Base-by-base conservation (phyloP, 2,113 vertebrate genomes). In the Engraulis encrasicolus region DNA sequence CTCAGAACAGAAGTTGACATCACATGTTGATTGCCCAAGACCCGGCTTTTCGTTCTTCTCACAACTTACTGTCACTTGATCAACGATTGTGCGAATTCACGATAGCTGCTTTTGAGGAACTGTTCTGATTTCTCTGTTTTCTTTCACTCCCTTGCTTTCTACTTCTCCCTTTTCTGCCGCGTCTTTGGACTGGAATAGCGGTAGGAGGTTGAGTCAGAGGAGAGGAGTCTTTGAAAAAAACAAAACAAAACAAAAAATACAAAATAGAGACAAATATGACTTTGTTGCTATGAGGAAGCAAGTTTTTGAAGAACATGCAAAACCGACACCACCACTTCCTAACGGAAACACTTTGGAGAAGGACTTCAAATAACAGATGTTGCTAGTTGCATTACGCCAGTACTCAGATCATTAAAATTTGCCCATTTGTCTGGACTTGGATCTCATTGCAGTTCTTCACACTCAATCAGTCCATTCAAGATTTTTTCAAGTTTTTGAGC, bases 251-350 rank as follows among this genome's bases (percentile, higher is more conserved):
- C n/a, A n/a, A n/a, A n/a, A 17, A 34, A 34, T 14, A 74, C 66
- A 74, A 74, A 74, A 74, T 9, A 74, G 66, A 14, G 14, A 74
- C 31, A 74, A 36, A 74, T 34, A 74, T 74, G n/a, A n/a, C n/a
- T n/a, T 31, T 74, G 66, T 74, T 74, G 66, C 66, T 74, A 74
- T 74, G 66, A 74, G 66, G 58, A 66, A 66, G 66, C 34, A 17
- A 14, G n/a, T n/a, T 74, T 74, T 74, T 34, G 66, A 34, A 74
- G 66, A 74, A 34, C 27, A 74, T 17, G 31, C 27, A 74, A 74
- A 31, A 12, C 27, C 9, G 2, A 17, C 11, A 74, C 66, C 11
- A 74, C 66, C 66, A 74, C 66, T 74, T 74, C 66, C 66, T 74
- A 74, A 36, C 15, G 14, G 66, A 74, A 74, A 34, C 31, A 12